Percentiles rank a stretch among this genome's conserved stretches.
Evolutionary conservation across 2,888 invertebrate genomes (phyloP).

Genomic region (Neuroscelio doddi): DNA sequence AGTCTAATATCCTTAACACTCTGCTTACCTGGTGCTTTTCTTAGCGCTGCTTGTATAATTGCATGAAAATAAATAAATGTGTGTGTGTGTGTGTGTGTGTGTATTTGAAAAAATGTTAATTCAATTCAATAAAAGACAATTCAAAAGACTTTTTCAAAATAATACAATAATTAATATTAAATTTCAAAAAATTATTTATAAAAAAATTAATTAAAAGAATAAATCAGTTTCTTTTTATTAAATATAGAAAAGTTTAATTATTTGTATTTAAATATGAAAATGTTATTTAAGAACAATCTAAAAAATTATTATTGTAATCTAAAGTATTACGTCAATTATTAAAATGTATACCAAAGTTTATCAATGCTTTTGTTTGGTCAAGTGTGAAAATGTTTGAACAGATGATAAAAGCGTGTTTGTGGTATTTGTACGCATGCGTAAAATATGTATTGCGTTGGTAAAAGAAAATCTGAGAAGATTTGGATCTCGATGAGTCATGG

Average conservation of each 20-base stretch:
- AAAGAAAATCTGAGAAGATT: constrained; percentile 48
- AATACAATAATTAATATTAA: no score
- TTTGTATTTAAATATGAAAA: no score
- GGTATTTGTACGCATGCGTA: constrained; percentile 67
- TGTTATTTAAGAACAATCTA: no score
- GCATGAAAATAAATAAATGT: constrained; percentile 33
- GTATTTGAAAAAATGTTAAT: no score
- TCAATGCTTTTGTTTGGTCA: constrained; percentile 8
- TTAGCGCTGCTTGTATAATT: constrained; percentile 40
- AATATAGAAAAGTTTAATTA: no score
- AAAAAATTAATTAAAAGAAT: no score
- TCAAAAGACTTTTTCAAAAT: no score
- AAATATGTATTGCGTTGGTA: constrained; percentile 56
- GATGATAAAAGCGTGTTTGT: constrained; percentile 54
- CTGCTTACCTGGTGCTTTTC: constrained; percentile 54
- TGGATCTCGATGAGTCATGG: constrained; percentile 51
- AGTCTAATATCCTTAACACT: constrained; percentile 34
- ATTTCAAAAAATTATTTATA: no score
- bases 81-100: constrained; percentile 6
- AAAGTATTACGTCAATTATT: no score
- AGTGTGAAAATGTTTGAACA: constrained; percentile 51
- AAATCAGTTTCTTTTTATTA: no score
- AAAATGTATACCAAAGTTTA: not conserved
- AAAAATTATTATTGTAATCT: no score
- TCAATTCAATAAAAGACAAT: no score